Conservation (phyloP, 1,140 invertebrate genomes). For the Drosophila asahinai region DNA sequence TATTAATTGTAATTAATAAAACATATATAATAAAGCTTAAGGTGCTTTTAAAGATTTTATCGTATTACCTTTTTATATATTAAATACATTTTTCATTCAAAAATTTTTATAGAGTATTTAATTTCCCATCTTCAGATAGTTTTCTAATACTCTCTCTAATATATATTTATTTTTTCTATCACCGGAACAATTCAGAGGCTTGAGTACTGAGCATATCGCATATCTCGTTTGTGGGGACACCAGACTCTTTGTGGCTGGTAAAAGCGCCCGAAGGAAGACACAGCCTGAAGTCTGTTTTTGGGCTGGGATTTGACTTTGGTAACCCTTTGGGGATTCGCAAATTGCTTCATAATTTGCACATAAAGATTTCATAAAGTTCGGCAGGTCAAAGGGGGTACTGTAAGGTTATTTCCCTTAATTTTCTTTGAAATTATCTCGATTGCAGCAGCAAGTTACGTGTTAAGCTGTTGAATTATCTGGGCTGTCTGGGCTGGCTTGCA, state of each 20-base stretch:
- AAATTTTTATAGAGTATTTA: constrained; percentile 1
- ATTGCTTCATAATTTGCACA: constrained; percentile 60
- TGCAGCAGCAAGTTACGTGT: not conserved
- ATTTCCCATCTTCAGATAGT: not conserved
- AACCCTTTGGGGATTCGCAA: constrained; percentile 18
- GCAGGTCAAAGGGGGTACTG: not conserved
- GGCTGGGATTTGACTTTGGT: constrained; percentile 38
- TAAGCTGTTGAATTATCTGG: constrained; percentile 9
- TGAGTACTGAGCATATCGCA: constrained; percentile 62
- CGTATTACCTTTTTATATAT: not conserved
- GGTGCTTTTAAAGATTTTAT: too few species aligned
- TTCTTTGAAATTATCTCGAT: not conserved
- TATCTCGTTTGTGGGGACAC: constrained; percentile 42
- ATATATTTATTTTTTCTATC: constrained; percentile 8
- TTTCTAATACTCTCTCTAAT: not conserved
- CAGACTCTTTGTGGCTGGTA: constrained; percentile 43
- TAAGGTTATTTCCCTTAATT: constrained; percentile 6
- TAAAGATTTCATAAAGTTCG: constrained; percentile 25
- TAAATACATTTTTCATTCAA: not conserved
- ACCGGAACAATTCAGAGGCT: constrained; percentile 24
- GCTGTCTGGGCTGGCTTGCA: not conserved
- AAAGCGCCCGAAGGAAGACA: constrained; percentile 13
- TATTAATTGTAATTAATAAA: not conserved
- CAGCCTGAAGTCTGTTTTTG: constrained; percentile 8
- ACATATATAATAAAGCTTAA: not conserved